Conservation (phyloP, 2,888 invertebrate species). For the Microplitis deprimator region DNA sequence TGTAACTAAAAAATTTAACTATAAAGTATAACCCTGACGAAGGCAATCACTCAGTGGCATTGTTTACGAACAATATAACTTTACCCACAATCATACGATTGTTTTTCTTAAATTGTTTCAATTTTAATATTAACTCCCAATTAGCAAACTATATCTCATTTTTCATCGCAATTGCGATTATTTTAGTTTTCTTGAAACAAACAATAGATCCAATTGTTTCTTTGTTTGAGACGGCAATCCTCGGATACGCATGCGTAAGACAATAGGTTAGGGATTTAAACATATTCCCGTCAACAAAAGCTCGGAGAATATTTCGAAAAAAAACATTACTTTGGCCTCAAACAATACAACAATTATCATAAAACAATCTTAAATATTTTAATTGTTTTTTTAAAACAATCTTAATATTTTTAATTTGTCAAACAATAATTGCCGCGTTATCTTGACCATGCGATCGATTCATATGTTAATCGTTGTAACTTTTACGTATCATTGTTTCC, state of each 20-base stretch:
- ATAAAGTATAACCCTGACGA: conserved; percentile 65
- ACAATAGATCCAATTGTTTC: not conserved
- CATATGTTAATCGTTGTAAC: no score
- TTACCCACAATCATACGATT: not conserved
- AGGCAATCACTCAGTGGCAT: conserved; percentile 68
- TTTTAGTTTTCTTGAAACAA: conserved; percentile 5
- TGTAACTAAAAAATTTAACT: conserved; percentile 65
- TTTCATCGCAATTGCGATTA: not conserved
- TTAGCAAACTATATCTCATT: not conserved
- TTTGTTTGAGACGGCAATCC: conserved; percentile 35
- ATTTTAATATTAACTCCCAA: conserved; percentile 23
- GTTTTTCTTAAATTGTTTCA: not conserved
- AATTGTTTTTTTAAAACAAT: conserved; percentile 10
- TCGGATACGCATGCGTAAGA: conserved; percentile 68
- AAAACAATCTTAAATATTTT: conserved; percentile 30
- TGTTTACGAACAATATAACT: conserved; percentile 14
- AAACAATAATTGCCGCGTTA: no score
- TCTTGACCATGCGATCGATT: no score
- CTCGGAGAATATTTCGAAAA: conserved; percentile 69
- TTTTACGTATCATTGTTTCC: no score
- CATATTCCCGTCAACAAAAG: conserved; percentile 64
- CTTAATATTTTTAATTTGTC: no score
- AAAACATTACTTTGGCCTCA: conserved; percentile 55
- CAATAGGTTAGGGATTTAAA: conserved; percentile 54
- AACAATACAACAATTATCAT: conserved; percentile 50